These are phyloP conservation scores for Phenacoccus solenopsis DNA, from an alignment of 1,140 invertebrate species.

Conservation along the genomic window DNA sequence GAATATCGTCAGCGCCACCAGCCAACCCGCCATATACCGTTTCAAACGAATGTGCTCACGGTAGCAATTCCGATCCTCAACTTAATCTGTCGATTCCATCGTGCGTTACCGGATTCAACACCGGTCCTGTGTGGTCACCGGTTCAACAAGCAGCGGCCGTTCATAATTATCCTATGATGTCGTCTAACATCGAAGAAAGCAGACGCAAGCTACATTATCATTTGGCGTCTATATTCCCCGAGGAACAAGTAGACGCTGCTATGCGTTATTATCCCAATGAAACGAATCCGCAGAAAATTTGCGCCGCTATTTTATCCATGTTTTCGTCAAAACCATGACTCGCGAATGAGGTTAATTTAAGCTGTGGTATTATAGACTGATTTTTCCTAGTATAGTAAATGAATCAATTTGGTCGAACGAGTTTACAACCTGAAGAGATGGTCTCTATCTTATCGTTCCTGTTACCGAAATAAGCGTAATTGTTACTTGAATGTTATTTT, in stretches of 20 bases:
- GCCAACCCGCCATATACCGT: slow-evolving; percentile 41
- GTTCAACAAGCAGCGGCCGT: slow-evolving; percentile 13
- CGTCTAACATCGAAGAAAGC: slow-evolving; percentile 38
- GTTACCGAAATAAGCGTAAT: too few relatives aligned
- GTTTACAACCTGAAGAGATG: not conserved
- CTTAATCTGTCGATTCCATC: slow-evolving; percentile 10
- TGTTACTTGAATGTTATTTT: too few relatives aligned
- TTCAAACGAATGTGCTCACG: not conserved
- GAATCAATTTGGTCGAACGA: too few relatives aligned
- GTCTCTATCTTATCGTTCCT: not conserved
- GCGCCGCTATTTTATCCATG: slow-evolving; percentile 67
- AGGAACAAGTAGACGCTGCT: slow-evolving; percentile 68
- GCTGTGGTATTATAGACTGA: not conserved
- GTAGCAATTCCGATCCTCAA: slow-evolving; percentile 29
- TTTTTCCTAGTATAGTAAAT: slow-evolving; percentile 14
- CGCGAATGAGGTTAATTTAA: not conserved
- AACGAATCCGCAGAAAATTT: slow-evolving; percentile 75
- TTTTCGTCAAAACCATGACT: slow-evolving; percentile 37
- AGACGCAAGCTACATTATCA: slow-evolving; percentile 68
- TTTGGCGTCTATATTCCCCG: slow-evolving; percentile 72
- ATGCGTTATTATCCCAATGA: slow-evolving; percentile 77
- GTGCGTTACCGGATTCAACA: not conserved
- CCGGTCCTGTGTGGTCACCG: not conserved
- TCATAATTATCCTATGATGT: slow-evolving; percentile 21
- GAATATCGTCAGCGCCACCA: slow-evolving; percentile 67